These are phyloP conservation scores for Nothobranchius furzeri DNA, from an alignment of 2,113 vertebrate species.

Conservation along the genomic window DNA sequence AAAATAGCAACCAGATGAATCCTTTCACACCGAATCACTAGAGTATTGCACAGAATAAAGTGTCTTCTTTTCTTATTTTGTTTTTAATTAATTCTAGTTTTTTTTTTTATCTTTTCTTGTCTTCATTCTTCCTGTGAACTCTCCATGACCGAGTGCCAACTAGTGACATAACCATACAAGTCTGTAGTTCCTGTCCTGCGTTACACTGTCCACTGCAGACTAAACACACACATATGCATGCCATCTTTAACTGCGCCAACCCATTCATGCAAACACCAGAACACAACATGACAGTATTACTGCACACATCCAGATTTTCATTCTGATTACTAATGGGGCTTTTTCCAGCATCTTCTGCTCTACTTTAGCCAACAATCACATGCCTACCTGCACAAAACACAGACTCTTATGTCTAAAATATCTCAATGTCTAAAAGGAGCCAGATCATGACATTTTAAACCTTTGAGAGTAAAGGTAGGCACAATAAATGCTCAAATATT, in stretches of 20 bases:
- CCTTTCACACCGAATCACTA: too few species aligned
- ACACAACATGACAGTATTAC: conserved; percentile 55
- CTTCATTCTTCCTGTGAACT: neutral
- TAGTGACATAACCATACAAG: conserved; percentile 5
- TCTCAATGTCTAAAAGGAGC: conserved; percentile 14
- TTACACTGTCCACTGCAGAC: conserved; percentile 24
- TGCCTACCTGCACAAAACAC: conserved; percentile 62
- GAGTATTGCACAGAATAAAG: too few species aligned
- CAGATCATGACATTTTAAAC: too few species aligned
- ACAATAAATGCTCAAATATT: too few species aligned
- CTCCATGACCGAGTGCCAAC: conserved; percentile 10
- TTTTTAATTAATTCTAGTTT: too few species aligned
- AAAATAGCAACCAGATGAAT: too few species aligned
- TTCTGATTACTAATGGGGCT: conserved; percentile 39
- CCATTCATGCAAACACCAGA: conserved; percentile 54
- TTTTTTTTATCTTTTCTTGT: neutral
- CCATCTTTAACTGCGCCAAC: conserved; percentile 27
- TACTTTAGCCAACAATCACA: conserved; percentile 45
- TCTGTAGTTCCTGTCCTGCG: conserved; percentile 28
- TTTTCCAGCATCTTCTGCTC: conserved; percentile 13
- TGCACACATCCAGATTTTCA: conserved; percentile 26
- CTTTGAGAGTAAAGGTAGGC: too few species aligned
- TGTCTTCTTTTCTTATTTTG: too few species aligned
- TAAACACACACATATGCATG: conserved; percentile 3
- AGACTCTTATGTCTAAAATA: conserved; percentile 60